Evolutionary conservation across 2,797 vertebrate species (phyloP), one percentile per base, ranked within the genome.

Genomic region (Phataginus tetradactyla): DNA sequence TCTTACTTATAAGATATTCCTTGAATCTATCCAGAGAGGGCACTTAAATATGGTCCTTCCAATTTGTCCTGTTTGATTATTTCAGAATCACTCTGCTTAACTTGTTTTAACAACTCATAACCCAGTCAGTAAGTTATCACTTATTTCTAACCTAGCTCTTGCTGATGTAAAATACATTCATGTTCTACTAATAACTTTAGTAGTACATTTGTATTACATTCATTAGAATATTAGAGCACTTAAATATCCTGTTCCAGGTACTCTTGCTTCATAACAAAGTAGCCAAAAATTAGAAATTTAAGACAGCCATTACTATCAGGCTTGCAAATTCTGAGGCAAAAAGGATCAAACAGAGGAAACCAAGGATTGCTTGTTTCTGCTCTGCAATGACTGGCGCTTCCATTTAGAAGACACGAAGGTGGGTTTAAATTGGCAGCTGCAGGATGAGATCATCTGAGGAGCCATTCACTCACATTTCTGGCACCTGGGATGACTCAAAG

Each of bases 21-120:
- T 49, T 86, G 59, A 74, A 55, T 91, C 10, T 68, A 49, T 80
- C 42, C 3, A 17, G 39, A 94, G 49, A 89, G 59, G 55, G 27
- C 15, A 49, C 32, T 63, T 95, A 88, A 34, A 27, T 85, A 12
- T 74, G 39, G 2, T 64, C 63, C 53, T 84, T 91, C 64, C 71
- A 88, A 95, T 91, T 59, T 79, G 15, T 74, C 75, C 71, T 84
- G 1, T 77, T 91, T 84, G 49, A n/a, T 75, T 84, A 69, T 42
- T 88, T 80, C 29, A 29, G 25, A 79, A 39, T 91, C 32, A 84
- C n/a, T 85, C 88, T 81, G 79, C 5, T n/a, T 72, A 87, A 55
- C 89, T 93, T 83, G 21, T 66, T 91, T 68, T 75, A 95, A 80
- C 42, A 72, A 85, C 69, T 75, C 32, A 66, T 69, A 94, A 42